Evolutionary conservation across 2,113 vertebrate species (phyloP), one percentile per base, ranked within the genome.

Genomic region (Casuarius casuarius): DNA sequence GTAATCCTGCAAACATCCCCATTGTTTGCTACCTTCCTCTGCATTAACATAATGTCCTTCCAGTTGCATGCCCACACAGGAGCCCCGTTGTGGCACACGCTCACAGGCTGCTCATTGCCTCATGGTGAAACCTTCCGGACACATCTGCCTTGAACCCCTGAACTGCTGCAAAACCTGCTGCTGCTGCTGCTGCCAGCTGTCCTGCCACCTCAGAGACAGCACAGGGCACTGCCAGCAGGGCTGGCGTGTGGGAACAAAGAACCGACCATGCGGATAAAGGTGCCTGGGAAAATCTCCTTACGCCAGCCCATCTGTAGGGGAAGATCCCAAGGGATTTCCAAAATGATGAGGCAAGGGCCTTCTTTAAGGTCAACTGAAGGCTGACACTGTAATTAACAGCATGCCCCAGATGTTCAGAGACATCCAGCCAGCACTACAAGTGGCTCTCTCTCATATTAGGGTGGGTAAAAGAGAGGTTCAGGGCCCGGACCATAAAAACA

Each of bases 31-130:
- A 21, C 29, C 26, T 90, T 94, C 94, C 90, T 91, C 92, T 89
- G 92, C 92, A 94, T 95, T 96, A 97, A 94, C 87, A 90, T 94
- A 93, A 70, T 85, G 96, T 96, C 92, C 94, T 96, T 11, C 22
- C 10, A n/a, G 33, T 18, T 49, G n/a, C 68, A 51, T 35, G 23
- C 68, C 68, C 31, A 14, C 16, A 35, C 33, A 33, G 5, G 31
- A 49, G 33, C 46, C 7, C 10, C 9, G 5, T 11, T 25, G 46
- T 28, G 35, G 52, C 35, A 28, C 19, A 25, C 21, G 10, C 51
- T 56, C 18, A 8, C 38, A 38, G 17, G 49, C 33, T 10, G 16
- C 16, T 58, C 54, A 58, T 17, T 58, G 54, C 54, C 28, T 58
- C 54, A 58, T 17, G 29, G 51, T 20, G 35, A 56, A 26, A 20